Base-by-base conservation (phyloP, 2,888 invertebrate genomes). In the Coronaproctus castanopsis region DNA sequence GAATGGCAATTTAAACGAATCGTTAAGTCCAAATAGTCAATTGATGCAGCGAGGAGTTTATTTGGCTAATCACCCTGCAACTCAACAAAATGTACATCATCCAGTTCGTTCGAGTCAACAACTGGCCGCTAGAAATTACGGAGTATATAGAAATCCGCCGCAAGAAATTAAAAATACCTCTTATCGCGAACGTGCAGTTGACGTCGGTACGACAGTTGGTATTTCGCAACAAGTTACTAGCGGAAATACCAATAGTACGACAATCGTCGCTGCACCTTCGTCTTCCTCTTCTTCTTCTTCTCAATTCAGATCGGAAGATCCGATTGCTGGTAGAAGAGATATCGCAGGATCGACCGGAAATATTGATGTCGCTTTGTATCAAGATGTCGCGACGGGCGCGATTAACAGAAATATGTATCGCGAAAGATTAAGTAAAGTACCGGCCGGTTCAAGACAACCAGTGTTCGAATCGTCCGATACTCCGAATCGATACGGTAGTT, bases 41-140 rank as follows among this genome's bases (percentile, higher is more conserved):
- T 61, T 68, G 22, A 63, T 67, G n/a, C 67, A 68, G 61, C 66
- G 67, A 49, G 67, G 67, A 0, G 67, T 68, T n/a, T 68, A 68
- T 54, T 63, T 67, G 53, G 65, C 64, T 60, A 60, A 57, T 58
- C 48, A 59, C 57, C 21, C 61, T 57, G 14, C 48, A 57, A 21
- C 56, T 55, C 54, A 61, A 57, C 20, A 61, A 58, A 57, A 55
- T 60, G 56, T 36, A 14, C 51, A 49, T 18, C 20, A 57, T 21
- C 20, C 52, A 53, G 2, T 22, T 24, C 18, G 23, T 21, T 10
- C 18, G 23, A 49, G 49, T 50, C n/a, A 51, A 51, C 21, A 57
- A 57, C 57, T 49, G n/a, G 20, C 22, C 50, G 24, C 49, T 2
- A 19, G 52, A 19, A 24, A 21, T 18, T 61, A 60, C 53, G 61